Percentiles rank a stretch among this genome's conserved stretches.
phyloP scores from a whole-genome alignment of 1,140 invertebrate genomes.

The Steinernema feltiae region DNA sequence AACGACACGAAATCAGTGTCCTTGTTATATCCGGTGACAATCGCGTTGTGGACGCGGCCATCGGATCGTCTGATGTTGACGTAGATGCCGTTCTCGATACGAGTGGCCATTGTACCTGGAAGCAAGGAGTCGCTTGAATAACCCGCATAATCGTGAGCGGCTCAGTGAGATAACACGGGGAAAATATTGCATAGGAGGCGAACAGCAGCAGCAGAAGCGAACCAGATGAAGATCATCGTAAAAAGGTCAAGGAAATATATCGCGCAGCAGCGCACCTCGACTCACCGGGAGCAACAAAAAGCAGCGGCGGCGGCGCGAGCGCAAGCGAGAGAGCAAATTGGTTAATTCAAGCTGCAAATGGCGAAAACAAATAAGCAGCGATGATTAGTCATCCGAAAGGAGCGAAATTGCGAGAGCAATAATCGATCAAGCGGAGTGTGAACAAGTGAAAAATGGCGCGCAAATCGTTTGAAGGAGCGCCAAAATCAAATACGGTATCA shows the following conservation, averaged over 20 bases:
- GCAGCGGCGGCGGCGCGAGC: too few species aligned
- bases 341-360: too few species aligned
- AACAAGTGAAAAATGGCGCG: too few species aligned
- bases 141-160: not conserved
- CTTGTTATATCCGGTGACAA: slow-evolving; percentile 83
- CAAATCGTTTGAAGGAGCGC: too few species aligned
- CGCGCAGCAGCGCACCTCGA: too few species aligned
- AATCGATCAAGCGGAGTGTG: too few species aligned
- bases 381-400: too few species aligned
- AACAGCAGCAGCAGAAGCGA: not conserved
- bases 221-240: not conserved
- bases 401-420: too few species aligned
- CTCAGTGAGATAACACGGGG: not conserved
- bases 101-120: not conserved
- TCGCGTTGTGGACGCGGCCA: slow-evolving; percentile 86
- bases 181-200: not conserved
- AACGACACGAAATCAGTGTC: slow-evolving; percentile 79
- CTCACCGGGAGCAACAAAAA: too few species aligned
- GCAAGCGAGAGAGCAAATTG: too few species aligned
- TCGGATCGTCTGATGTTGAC: slow-evolving; percentile 39
- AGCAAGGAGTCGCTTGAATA: not conserved
- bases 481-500: too few species aligned
- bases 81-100: slow-evolving; percentile 27
- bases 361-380: too few species aligned
- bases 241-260: not conserved